These are phyloP conservation scores for Monochamus alternatus DNA, from an alignment of 2,888 invertebrate species.

Conservation along the genomic window DNA sequence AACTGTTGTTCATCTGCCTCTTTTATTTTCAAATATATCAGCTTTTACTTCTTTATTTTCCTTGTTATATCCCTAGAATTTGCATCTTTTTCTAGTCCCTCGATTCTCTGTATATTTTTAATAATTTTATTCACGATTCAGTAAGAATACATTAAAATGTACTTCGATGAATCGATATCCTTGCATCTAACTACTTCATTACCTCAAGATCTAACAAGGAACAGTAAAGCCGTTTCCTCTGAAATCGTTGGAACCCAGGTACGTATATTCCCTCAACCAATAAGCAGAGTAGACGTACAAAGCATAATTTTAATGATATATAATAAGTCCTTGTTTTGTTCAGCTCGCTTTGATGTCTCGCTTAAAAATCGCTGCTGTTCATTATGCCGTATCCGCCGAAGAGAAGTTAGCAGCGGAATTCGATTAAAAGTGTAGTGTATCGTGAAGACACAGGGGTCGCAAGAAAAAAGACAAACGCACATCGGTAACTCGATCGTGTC, in stretches of 20 bases:
- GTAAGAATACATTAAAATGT: too few species aligned
- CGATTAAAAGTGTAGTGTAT: neutral
- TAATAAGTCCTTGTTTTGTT: conserved; percentile 7
- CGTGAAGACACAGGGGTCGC: neutral
- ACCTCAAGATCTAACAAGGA: neutral
- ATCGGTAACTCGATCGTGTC: neutral
- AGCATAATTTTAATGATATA: conserved; percentile 3
- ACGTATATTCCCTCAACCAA: neutral
- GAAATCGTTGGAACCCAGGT: neutral
- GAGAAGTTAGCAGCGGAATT: neutral
- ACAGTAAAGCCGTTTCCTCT: neutral
- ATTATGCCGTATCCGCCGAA: neutral
- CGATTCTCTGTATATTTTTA: too few species aligned
- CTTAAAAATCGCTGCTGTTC: conserved; percentile 7
- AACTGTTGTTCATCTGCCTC: too few species aligned
- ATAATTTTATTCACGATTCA: too few species aligned
- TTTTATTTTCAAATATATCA: too few species aligned
- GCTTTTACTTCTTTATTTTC: too few species aligned
- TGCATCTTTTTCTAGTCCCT: too few species aligned
- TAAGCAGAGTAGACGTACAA: neutral
- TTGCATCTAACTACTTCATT: too few species aligned
- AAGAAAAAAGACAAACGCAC: conserved; percentile 4
- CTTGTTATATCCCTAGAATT: too few species aligned
- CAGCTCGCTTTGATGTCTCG: neutral
- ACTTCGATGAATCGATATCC: too few species aligned